Evolutionary conservation across 1,140 invertebrate genomes (phyloP), one percentile per base, ranked within the genome.

Genomic region (Danaus plexippus): DNA sequence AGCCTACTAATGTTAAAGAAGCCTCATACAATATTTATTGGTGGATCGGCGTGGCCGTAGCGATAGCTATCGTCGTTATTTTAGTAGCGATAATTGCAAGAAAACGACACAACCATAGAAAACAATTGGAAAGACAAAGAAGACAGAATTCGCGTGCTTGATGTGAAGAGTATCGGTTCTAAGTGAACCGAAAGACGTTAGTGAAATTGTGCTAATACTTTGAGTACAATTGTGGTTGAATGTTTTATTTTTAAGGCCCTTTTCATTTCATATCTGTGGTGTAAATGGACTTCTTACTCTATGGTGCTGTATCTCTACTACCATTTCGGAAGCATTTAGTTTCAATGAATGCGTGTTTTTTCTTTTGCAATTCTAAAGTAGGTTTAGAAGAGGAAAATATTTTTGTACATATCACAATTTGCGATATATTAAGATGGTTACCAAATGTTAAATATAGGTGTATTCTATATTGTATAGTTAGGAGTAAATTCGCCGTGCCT

Each of bases 371-470:
- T 43, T 63, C 47, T 73, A 72, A 62, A 63, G 71, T 63, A 61
- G 40, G 56, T 59, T 66, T 80, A 78, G 73, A 74, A 80, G 71
- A 80, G 66, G 61, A 73, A 72, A 80, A 82, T 85, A 85, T 85
- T 85, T 85, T 85, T 85, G 82, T 83, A 85, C 82, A 85, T 85
- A 85, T 85, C 82, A 85, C 74, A 81, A 82, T 77, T 85, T 78
- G 79, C 63, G 63, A 73, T 67, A 51, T 47, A 75, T 75, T 73
- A 69, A 77, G 53, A 78, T 73, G 75, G 82, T 84, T 84, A 84
- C 80, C 80, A 75, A 75, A 71, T 80, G 74, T 83, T 72, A 80
- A 77, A 64, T 54, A 71, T 79, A 79, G 66, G 72, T 80, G 66
- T 77, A 77, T 59, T 75, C 22, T 32, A 32, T 32, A 32, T 32